Conservation (phyloP, 2,888 invertebrate species). For the Strigamia maritima region DNA sequence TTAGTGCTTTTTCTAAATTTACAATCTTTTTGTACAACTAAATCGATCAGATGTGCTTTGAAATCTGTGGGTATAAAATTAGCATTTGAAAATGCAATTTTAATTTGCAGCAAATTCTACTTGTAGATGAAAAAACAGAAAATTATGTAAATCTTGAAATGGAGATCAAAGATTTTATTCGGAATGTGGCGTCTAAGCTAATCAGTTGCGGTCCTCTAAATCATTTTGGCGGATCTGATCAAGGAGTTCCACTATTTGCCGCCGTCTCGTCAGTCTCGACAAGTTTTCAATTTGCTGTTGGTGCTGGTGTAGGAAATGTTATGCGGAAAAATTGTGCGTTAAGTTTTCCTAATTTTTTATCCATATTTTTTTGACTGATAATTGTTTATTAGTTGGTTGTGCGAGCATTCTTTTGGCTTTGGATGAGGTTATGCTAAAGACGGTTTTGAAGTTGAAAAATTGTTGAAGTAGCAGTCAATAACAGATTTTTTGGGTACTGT, state of each 20-base stretch:
- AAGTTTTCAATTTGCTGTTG: not conserved
- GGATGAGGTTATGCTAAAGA: no score
- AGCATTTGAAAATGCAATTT: no score
- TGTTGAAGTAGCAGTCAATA: no score
- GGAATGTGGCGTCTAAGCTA: not conserved
- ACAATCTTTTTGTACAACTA: no score
- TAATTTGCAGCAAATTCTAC: no score
- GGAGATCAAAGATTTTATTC: not conserved
- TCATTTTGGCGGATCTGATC: not conserved
- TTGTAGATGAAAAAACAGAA: no score
- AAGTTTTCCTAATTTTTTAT: not conserved
- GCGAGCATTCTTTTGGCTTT: no score
- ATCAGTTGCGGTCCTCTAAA: not conserved
- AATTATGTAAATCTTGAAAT: not conserved
- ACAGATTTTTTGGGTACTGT: no score
- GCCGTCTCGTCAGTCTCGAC: not conserved
- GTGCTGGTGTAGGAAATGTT: not conserved
- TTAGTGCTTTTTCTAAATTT: not conserved
- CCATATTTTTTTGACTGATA: not conserved
- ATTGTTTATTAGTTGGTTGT: no score
- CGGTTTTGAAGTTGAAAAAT: no score
- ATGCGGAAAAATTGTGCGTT: not conserved
- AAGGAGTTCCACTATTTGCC: not conserved
- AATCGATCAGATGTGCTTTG: no score
- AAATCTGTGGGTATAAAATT: no score